Base-by-base conservation (phyloP, 2,888 invertebrate species). In the Cosmorhoe ocellata region DNA sequence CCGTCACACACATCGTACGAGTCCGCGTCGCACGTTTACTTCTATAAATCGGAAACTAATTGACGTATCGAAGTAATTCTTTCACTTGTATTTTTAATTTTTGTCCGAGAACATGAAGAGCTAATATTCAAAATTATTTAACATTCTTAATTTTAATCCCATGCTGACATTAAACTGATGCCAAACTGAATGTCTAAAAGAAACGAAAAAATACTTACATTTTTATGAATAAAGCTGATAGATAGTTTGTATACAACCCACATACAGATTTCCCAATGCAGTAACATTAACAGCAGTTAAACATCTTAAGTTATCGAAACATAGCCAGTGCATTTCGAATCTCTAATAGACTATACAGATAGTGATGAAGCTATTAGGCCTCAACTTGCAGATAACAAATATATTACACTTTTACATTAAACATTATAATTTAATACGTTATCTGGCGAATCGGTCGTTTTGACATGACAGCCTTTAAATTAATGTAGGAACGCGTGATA, bases 361-460 rank as follows among this genome's bases (percentile, higher is more conserved):
- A 61, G 61, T 71, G 62, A 63, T 55, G 75, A 71, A 76, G 76
- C 73, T 65, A 72, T 73, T 80, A 79, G 79, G 79, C 79, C 79
- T 73, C 74, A 54, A 61, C 53, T 59, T 66, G 73, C 71, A 65
- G 59, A 74, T 67, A 73, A 74, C 71, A 67, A n/a, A 71, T 75
- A 76, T 79, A 72, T 67, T 79, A 78, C 77, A 79, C 49, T 63
- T 67, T 71, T 66, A 71, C 59, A 58, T 43, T 59, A 56, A 54
- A 44, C 48, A 59, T 66, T 52, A 54, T 36, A 45, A 52, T 63
- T 33, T 38, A 31, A 48, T 41, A 46, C 30, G 51, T 56, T 12
- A 36, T 42, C 44, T 51, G 56, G 30, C 44, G 42, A 51, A 42
- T 18, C 64, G 50, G 55, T 44, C 32, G 56, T 54, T 61, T 51